Percentiles rank a stretch among this genome's conserved stretches.
phyloP scores from a whole-genome alignment of 2,888 invertebrate species.

The Myopa tessellatipennis region DNA sequence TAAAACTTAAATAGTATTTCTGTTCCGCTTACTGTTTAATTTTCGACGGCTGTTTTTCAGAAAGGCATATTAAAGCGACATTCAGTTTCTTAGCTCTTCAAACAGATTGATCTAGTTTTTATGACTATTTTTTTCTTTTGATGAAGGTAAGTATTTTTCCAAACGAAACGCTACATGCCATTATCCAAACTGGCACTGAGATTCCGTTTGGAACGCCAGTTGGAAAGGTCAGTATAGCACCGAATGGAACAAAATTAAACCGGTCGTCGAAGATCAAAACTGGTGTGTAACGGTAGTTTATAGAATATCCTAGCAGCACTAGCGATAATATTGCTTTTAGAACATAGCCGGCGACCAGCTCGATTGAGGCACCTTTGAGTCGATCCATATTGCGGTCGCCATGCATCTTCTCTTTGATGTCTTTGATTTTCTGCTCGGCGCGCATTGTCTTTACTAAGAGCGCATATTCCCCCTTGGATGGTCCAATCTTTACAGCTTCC shows the following conservation, averaged over 20 bases:
- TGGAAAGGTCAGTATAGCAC: constrained; percentile 69
- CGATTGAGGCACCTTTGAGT: constrained; percentile 55
- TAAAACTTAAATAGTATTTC: too few relatives aligned
- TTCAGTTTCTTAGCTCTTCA: neutral
- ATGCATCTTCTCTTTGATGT: constrained; percentile 50
- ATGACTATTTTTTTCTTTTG: constrained; percentile 49
- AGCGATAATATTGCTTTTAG: constrained; percentile 64
- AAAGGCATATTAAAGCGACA: neutral
- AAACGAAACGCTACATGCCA: constrained; percentile 69
- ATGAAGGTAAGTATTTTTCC: constrained; percentile 56
- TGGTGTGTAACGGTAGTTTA: constrained; percentile 68
- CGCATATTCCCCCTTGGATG: constrained; percentile 57
- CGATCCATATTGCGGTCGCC: constrained; percentile 47
- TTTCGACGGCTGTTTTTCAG: too few relatives aligned
- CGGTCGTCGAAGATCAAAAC: constrained; percentile 68
- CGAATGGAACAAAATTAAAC: constrained; percentile 69
- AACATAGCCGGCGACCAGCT: constrained; percentile 62
- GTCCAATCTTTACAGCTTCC: constrained; percentile 49
- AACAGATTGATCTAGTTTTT: neutral
- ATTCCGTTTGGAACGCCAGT: constrained; percentile 68
- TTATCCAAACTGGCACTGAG: constrained; percentile 71
- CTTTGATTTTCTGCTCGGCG: constrained; percentile 58
- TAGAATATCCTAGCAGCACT: constrained; percentile 63
- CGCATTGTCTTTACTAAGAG: constrained; percentile 59
- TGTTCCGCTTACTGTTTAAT: too few relatives aligned